Conservation (phyloP, 2,113 vertebrate genomes). For the Vulpes lagopus region DNA sequence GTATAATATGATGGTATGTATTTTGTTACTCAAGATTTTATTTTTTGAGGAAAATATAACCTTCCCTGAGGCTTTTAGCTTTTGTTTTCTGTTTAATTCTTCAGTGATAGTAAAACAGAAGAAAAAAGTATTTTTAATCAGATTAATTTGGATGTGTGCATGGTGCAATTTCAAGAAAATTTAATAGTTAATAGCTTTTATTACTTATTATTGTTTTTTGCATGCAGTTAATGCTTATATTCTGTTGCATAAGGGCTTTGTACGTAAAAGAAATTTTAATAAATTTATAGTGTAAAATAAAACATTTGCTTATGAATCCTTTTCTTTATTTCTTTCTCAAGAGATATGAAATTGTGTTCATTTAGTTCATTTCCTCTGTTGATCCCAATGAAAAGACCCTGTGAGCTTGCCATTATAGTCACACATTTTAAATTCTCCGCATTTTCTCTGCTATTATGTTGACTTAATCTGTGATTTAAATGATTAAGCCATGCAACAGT, state of each 20-base stretch:
- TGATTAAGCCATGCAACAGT: constrained; percentile 39
- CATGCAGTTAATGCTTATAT: not conserved
- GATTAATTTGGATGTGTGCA: not conserved
- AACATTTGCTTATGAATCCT: constrained; percentile 11
- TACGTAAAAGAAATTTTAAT: not conserved
- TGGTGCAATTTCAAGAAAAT: constrained; percentile 9
- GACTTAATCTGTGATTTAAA: constrained; percentile 67
- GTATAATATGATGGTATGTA: not conserved
- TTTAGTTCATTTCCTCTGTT: constrained; percentile 45
- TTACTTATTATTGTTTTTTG: not conserved
- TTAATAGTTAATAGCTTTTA: not conserved
- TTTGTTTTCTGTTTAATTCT: not conserved
- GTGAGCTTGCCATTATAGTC: not conserved
- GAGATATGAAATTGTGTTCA: not conserved
- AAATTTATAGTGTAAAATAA: not conserved
- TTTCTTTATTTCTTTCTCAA: constrained; percentile 4
- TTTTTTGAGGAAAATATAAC: not conserved
- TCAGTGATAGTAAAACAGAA: not conserved
- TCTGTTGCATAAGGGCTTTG: not conserved
- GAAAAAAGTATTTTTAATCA: not conserved
- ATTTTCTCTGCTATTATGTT: constrained; percentile 57
- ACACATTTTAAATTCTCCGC: constrained; percentile 37
- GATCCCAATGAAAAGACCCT: not conserved
- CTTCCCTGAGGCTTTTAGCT: not conserved
- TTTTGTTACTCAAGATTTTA: not conserved